These are phyloP conservation scores for Sebastes reedi DNA, from an alignment of 2,797 vertebrate species.

Conservation along the genomic window DNA sequence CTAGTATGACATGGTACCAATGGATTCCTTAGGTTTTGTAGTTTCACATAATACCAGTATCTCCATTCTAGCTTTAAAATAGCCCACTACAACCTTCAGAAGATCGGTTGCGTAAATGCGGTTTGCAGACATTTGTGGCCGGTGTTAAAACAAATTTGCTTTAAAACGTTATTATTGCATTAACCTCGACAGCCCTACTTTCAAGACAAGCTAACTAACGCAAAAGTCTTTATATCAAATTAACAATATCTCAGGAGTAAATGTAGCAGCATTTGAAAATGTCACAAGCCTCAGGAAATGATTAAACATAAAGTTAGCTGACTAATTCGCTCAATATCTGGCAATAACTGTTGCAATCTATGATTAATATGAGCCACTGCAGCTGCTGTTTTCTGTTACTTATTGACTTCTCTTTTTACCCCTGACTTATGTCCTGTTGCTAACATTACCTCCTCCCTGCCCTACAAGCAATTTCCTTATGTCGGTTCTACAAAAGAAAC, in stretches of 20 bases:
- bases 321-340: not conserved
- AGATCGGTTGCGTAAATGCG: too few species aligned
- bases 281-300: not conserved
- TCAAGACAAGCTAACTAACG: not conserved
- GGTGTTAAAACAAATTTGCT: too few species aligned
- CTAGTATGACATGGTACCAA: too few species aligned
- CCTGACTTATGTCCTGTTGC: slow-evolving; percentile 18
- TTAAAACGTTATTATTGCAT: too few species aligned
- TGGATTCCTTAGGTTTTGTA: too few species aligned
- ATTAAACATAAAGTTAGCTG: not conserved
- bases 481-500: not conserved
- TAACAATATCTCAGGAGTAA: not conserved
- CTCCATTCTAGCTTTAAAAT: too few species aligned
- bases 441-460: not conserved
- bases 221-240: not conserved
- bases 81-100: too few species aligned
- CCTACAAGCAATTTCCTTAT: not conserved
- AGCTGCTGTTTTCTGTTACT: not conserved
- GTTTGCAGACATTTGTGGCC: too few species aligned
- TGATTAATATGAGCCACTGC: not conserved
- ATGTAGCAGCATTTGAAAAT: not conserved
- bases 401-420: slow-evolving; percentile 30
- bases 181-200: not conserved
- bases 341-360: not conserved
- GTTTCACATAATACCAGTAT: too few species aligned